Evolutionary conservation across 2,888 invertebrate genomes (phyloP).

Genomic region (Watsonalla binaria): DNA sequence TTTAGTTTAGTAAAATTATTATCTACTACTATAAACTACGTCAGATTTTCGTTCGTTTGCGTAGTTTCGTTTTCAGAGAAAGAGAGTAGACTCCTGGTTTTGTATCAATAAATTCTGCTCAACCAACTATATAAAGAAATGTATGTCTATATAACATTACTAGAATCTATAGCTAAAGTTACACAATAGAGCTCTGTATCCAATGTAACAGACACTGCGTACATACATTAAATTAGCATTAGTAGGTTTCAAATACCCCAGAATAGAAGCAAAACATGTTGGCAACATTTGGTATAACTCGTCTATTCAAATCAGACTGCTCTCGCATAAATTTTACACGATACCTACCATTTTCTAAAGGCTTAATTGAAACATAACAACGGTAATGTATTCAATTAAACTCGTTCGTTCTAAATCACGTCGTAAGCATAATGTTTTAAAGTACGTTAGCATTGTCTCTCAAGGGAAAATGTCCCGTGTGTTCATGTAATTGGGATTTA

Average conservation of each 20-base stretch:
- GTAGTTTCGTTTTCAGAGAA: too few species aligned
- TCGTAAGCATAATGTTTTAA: not conserved
- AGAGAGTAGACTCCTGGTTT: too few species aligned
- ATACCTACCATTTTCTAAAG: not conserved
- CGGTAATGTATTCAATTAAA: not conserved
- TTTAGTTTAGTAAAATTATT: too few species aligned
- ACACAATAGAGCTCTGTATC: constrained; percentile 12
- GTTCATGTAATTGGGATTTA: not conserved
- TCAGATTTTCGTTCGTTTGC: too few species aligned
- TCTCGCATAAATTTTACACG: constrained; percentile 12
- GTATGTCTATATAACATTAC: too few species aligned
- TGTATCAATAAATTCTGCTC: too few species aligned
- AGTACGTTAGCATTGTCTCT: not conserved
- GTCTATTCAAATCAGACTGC: constrained; percentile 20
- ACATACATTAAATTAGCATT: constrained; percentile 28
- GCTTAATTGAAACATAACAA: constrained; percentile 7
- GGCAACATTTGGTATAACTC: constrained; percentile 20
- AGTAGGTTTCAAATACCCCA: constrained; percentile 20
- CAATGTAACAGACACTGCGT: constrained; percentile 15
- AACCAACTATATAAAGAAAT: too few species aligned
- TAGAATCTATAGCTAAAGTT: constrained; percentile 3
- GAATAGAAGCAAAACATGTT: constrained; percentile 22
- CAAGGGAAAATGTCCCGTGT: not conserved
- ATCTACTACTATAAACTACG: too few species aligned
- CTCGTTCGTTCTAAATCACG: not conserved